Base-by-base conservation (phyloP, 2,888 invertebrate species). In the Oligia fasciuncula region DNA sequence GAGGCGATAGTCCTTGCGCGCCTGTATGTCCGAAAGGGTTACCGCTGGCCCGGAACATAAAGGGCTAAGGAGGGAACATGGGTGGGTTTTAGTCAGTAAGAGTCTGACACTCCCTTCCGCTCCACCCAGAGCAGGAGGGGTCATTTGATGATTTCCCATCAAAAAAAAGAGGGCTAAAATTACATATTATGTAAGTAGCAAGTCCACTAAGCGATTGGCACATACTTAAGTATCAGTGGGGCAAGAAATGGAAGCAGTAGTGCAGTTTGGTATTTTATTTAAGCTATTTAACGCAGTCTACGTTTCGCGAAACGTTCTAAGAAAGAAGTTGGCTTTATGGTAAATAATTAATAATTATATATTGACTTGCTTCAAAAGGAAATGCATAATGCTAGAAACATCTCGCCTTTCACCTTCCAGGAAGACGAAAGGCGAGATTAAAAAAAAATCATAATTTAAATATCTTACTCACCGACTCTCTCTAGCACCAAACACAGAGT, bases 401-500 rank as follows among this genome's bases (percentile, higher is more conserved):
- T 66, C 29, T 29, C 29, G 29, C 29, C 29, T 29, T 29, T 29
- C 29, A 1, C 29, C 29, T 29, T 29, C 29, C 29, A 29, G 29
- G 2, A 40, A 40, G 23, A 5, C 23, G 17, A 9, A 6, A 49
- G 5, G 0, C 6, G 35, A 9, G 9, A 0, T 14, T 54, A 4
- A 40, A 40, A 40, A 40, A 40, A 40, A 40, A 40, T 4, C 4
- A 40, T 4, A 40, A 5, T 14, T 57, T 23, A 17, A n/a, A 4
- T 6, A 4, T 1, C 0, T 13, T 40, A 49, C 94, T 91, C 35
- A 98, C 98, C 98, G 78, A 98, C 97, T 94, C 98, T 97, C 91
- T 98, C 98, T 73, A 98, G 93, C 46, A 98, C 94, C 73, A 97
- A 94, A 87, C 98, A 98, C 65, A 98, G 94, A 29, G 97, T 97